Base-by-base conservation (phyloP, 2,797 vertebrate genomes). In the Spea hammondii region DNA sequence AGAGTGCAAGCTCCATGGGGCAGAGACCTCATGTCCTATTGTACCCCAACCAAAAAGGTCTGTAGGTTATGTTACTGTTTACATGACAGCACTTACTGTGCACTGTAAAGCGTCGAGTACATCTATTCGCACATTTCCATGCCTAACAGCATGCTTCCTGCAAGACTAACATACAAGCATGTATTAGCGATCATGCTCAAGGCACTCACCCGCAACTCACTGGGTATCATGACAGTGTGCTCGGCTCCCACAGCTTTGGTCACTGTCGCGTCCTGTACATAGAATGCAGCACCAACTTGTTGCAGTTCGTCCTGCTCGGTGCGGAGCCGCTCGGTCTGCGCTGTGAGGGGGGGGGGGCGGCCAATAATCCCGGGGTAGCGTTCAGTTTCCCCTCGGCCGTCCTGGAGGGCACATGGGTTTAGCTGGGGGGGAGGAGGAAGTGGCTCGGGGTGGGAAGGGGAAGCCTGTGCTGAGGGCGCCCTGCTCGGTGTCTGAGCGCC, bases 211-310 rank as follows among this genome's bases (percentile, higher is more conserved):
- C 46, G 49, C 65, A 70, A 70, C 70, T 77, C 48, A 64, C 47
- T 46, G 67, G 76, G 57, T 44, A 53, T 69, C 80, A 82, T 82
- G 75, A 73, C 80, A 82, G 65, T 65, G 48, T 55, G 47, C 3
- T n/a, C n/a, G 2, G 2, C 11, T 13, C 54, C 59, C 59, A 62
- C 59, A 32, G 9, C 13, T 32, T 62, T 6, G 60, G 54, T 13
- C 32, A 65, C 46, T 51, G 69, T 47, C 4, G 11, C 60, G 51
- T 59, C 44, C 57, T 11, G 5, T n/a, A 45, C 54, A 3, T 51
- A 54, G 14, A 54, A 64, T 50, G 47, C 12, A 4, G 6, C 11
- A n/a, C n/a, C n/a, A 32, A 49, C 55, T 32, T 65, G 44, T 45
- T 51, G 54, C 50, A 8, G 57, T 48, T 11, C 64, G 5, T 44